These are phyloP conservation scores for Oligia latruncula DNA, from an alignment of 2,888 invertebrate genomes.

Conservation along the genomic window DNA sequence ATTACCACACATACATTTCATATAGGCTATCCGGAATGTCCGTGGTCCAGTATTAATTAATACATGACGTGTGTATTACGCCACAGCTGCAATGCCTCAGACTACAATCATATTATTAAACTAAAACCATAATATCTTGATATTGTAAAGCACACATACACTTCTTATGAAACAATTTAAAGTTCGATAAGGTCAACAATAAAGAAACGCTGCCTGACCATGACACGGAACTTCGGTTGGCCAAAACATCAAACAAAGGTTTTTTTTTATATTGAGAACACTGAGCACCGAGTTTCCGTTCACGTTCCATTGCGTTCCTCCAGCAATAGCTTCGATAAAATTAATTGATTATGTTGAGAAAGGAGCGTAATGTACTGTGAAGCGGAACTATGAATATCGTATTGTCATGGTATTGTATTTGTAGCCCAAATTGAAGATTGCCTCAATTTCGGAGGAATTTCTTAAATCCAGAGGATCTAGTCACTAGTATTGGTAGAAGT, in stretches of 20 bases:
- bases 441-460: constrained; percentile 5
- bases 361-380: constrained; percentile 48
- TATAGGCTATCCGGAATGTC: constrained; percentile 13
- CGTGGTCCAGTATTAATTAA: constrained; percentile 35
- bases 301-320: constrained; percentile 50
- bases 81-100: neutral
- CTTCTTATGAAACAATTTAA: constrained; percentile 27
- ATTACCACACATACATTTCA: constrained; percentile 40
- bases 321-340: constrained; percentile 50
- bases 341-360: constrained; percentile 55
- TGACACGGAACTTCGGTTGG: constrained; percentile 52
- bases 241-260: constrained; percentile 32
- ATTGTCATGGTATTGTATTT: constrained; percentile 41
- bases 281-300: constrained; percentile 41
- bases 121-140: constrained; percentile 2
- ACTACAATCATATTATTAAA: constrained; percentile 20
- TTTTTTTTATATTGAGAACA: constrained; percentile 41
- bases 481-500: neutral
- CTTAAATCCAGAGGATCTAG: neutral
- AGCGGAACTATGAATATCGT: constrained; percentile 47
- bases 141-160: constrained; percentile 10
- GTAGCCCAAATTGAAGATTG: constrained; percentile 27
- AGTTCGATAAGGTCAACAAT: constrained; percentile 30
- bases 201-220: constrained; percentile 38
- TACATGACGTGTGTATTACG: constrained; percentile 25